These are phyloP conservation scores for Ophion ventricosus DNA, from an alignment of 2,888 invertebrate species.

Conservation along the genomic window DNA sequence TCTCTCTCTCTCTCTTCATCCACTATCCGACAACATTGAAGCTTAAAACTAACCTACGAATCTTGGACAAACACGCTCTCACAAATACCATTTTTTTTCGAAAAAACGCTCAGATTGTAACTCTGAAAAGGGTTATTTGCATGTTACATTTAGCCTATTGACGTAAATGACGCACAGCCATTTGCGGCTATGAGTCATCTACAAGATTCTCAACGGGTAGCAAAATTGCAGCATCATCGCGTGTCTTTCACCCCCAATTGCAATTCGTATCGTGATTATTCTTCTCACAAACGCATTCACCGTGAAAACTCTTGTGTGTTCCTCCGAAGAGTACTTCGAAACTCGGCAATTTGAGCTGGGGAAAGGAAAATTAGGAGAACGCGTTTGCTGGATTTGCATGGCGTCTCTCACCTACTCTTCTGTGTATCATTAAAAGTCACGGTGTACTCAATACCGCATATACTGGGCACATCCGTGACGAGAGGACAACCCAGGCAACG, in stretches of 20 bases:
- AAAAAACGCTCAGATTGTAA: too few relatives aligned
- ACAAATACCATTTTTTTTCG: too few relatives aligned
- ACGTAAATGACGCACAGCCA: slow-evolving; percentile 22
- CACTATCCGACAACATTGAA: too few relatives aligned
- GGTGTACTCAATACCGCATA: slow-evolving; percentile 35
- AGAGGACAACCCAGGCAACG: slow-evolving; percentile 38
- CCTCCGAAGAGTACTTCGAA: neutral
- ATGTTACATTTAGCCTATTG: neutral
- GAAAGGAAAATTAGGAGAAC: slow-evolving; percentile 29
- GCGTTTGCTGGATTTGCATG: neutral
- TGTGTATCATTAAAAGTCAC: slow-evolving; percentile 35
- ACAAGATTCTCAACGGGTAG: slow-evolving; percentile 63
- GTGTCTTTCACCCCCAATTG: too few relatives aligned
- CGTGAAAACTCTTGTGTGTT: neutral
- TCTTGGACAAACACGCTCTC: too few relatives aligned
- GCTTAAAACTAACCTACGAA: too few relatives aligned
- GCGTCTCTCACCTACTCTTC: too few relatives aligned
- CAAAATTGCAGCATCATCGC: too few relatives aligned
- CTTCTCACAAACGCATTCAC: neutral
- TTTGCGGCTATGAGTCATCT: slow-evolving; percentile 72
- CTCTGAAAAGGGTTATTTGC: neutral
- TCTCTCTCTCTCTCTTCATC: too few relatives aligned
- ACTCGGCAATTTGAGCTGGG: slow-evolving; percentile 5
- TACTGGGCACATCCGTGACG: slow-evolving; percentile 58
- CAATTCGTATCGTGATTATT: slow-evolving; percentile 64